Evolutionary conservation across 2,797 vertebrate species (phyloP).

Genomic region (Acomys russatus): DNA sequence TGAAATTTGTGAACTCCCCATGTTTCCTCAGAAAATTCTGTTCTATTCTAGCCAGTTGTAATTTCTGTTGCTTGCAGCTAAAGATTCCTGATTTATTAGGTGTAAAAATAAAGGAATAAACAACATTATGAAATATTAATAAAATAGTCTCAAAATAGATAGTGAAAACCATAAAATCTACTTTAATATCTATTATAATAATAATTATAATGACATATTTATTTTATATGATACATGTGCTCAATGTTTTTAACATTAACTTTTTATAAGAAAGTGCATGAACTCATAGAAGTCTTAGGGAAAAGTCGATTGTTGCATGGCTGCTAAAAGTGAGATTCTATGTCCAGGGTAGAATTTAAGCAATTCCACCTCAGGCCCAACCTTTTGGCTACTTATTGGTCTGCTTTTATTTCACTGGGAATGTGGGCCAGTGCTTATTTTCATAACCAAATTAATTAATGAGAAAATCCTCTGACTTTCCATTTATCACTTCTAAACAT

Average conservation of each 20-base stretch:
- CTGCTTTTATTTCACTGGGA: slow-evolving; percentile 77
- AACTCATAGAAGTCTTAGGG: slow-evolving; percentile 53
- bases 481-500: slow-evolving; percentile 82
- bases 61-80: slow-evolving; percentile 59
- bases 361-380: not conserved
- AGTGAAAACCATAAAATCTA: slow-evolving; percentile 10
- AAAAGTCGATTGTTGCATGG: slow-evolving; percentile 2
- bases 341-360: slow-evolving; percentile 46
- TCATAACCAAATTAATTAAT: slow-evolving; percentile 85
- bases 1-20: slow-evolving; percentile 9
- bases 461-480: slow-evolving; percentile 82
- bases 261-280: slow-evolving; percentile 42
- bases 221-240: not conserved
- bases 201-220: not conserved
- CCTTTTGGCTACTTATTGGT: slow-evolving; percentile 61
- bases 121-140: slow-evolving; percentile 19
- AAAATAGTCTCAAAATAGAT: slow-evolving; percentile 21
- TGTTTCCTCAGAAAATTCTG: slow-evolving; percentile 7
- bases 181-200: slow-evolving; percentile 36
- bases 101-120: not conserved
- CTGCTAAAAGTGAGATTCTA: slow-evolving; percentile 40
- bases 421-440: slow-evolving; percentile 77
- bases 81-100: not conserved
- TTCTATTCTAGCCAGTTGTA: slow-evolving; percentile 18
- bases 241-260: slow-evolving; percentile 56